Evolutionary conservation across 2,888 invertebrate species (phyloP).

Genomic region (Lasius fuliginosus): DNA sequence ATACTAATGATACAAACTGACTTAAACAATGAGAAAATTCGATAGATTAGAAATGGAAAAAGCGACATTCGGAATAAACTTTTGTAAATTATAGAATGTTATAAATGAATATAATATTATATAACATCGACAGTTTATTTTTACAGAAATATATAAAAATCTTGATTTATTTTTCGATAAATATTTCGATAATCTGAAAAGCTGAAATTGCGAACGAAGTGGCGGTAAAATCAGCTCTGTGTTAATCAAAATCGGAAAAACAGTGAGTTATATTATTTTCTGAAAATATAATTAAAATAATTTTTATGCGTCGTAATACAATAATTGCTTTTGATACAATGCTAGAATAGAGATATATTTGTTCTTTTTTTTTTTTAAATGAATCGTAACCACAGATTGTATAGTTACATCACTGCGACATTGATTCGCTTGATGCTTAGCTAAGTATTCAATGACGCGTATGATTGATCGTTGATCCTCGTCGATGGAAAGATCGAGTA

Average conservation of each 20-base stretch:
- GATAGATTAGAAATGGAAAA: background rate
- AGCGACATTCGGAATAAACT: background rate
- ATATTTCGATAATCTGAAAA: slow-evolving; percentile 13
- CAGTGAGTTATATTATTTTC: background rate
- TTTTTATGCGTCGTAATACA: background rate
- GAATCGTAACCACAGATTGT: background rate
- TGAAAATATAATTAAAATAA: background rate
- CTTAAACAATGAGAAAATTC: slow-evolving; percentile 46
- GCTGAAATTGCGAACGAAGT: background rate
- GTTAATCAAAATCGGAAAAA: background rate
- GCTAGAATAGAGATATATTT: background rate
- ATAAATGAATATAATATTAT: background rate
- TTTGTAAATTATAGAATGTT: background rate
- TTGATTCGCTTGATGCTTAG: background rate
- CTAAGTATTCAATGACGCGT: slow-evolving; percentile 24
- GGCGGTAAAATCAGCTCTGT: background rate
- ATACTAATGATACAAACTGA: slow-evolving; percentile 21
- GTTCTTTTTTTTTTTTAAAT: background rate
- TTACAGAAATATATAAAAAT: background rate
- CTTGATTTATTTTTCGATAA: background rate
- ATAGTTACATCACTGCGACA: background rate
- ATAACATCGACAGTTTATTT: background rate
- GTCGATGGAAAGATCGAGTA: background rate
- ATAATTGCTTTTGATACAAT: background rate
- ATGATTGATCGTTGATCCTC: background rate